Evolutionary conservation across 2,888 invertebrate species (phyloP).

Genomic region (Archips crataeganus): DNA sequence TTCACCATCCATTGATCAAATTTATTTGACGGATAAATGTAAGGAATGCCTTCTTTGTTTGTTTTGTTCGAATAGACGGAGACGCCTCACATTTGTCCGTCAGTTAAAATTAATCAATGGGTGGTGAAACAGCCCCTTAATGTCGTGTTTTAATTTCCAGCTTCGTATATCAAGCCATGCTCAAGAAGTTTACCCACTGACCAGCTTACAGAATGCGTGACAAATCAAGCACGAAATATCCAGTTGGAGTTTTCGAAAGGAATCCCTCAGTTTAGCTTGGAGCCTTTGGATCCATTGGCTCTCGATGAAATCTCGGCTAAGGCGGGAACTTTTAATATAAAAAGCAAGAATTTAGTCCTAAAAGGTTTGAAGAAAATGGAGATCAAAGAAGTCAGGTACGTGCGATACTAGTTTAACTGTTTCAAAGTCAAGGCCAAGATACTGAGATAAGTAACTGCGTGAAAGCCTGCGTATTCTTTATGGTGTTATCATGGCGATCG

Average conservation of each 20-base stretch:
- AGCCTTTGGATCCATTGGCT: slow-evolving; percentile 46
- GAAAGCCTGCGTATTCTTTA: no score
- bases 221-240: slow-evolving; percentile 41
- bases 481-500: no score
- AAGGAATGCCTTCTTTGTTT: no score
- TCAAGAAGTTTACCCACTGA: slow-evolving; percentile 39
- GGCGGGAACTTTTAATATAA: slow-evolving; percentile 46
- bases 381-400: slow-evolving; percentile 46
- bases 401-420: no score
- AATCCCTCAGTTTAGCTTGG: slow-evolving; percentile 45
- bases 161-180: slow-evolving; percentile 46
- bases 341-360: slow-evolving; percentile 46
- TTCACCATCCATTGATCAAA: no score
- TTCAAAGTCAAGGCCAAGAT: no score
- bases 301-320: slow-evolving; percentile 43
- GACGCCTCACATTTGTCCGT: no score
- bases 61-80: no score
- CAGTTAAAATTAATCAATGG: no score
- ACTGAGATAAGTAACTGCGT: no score
- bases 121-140: no score
- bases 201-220: slow-evolving; percentile 44
- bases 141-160: slow-evolving; percentile 36
- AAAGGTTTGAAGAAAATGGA: slow-evolving; percentile 47
- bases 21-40: no score
- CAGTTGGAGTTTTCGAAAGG: slow-evolving; percentile 44